phyloP scores from a whole-genome alignment of 92 coral and sea anemone species.

The Palythoa grandis region DNA sequence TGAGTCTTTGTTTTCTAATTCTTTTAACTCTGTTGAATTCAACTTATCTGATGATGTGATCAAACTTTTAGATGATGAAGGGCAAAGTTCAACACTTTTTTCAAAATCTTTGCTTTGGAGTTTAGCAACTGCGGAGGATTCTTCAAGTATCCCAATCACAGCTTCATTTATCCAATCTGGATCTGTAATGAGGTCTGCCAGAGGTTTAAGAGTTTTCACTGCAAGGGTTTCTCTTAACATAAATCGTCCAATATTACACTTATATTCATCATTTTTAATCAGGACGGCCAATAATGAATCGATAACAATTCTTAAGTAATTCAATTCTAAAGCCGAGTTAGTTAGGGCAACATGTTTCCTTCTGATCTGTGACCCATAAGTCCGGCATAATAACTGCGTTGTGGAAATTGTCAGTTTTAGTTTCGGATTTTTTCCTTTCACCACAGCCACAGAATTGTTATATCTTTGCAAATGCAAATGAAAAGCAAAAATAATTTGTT shows the following conservation, averaged over 20 bases:
- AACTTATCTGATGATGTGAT: background rate
- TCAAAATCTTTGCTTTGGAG: background rate
- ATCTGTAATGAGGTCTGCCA: slow-evolving; percentile 66
- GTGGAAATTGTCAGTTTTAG: slow-evolving; percentile 58
- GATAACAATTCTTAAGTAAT: slow-evolving; percentile 79
- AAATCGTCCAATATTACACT: slow-evolving; percentile 88
- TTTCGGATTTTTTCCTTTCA: slow-evolving; percentile 73
- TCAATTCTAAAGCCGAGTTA: slow-evolving; percentile 65
- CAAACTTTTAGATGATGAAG: background rate
- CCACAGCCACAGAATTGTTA: slow-evolving; percentile 64
- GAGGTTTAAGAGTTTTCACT: slow-evolving; percentile 66
- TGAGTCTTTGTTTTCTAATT: background rate
- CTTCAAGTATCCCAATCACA: slow-evolving; percentile 62
- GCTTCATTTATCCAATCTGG: slow-evolving; percentile 89
- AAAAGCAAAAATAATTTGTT: slow-evolving; percentile 72
- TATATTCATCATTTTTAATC: slow-evolving; percentile 64
- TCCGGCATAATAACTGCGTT: slow-evolving; percentile 66
- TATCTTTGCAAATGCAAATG: slow-evolving; percentile 84
- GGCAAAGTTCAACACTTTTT: background rate
- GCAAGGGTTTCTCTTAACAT: slow-evolving; percentile 91
- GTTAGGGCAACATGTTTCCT: slow-evolving; percentile 59
- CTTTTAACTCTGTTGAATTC: background rate
- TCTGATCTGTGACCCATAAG: slow-evolving; percentile 76
- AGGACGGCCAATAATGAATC: slow-evolving; percentile 78
- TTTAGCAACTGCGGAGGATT: background rate